Conservation (phyloP, 2,888 invertebrate genomes). For the Cryptocephalus primarius region DNA sequence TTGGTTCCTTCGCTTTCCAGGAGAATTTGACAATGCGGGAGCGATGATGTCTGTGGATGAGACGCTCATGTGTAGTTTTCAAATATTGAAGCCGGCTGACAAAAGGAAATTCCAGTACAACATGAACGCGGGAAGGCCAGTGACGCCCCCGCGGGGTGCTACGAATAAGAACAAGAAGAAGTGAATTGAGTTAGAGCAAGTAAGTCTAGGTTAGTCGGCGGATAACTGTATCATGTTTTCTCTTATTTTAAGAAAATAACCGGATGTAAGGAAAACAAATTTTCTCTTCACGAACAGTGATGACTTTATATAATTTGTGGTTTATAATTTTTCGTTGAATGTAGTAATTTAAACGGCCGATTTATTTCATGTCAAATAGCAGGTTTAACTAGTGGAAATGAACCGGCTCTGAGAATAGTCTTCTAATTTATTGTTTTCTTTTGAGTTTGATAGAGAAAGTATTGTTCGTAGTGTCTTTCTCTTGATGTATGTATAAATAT, state of each 20-base stretch:
- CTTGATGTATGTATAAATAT: too few relatives aligned
- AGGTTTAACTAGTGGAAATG: too few relatives aligned
- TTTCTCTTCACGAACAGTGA: too few relatives aligned
- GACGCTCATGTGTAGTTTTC: constrained; percentile 99
- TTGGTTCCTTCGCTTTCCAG: constrained; percentile 10
- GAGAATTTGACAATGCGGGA: constrained; percentile 74
- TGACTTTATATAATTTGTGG: too few relatives aligned
- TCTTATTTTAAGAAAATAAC: constrained; percentile 1
- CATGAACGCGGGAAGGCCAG: constrained; percentile 89
- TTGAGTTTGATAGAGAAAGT: too few relatives aligned
- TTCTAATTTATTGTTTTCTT: too few relatives aligned
- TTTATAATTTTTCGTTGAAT: too few relatives aligned
- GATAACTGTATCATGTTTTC: constrained; percentile 7
- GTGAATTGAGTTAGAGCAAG: constrained; percentile 44
- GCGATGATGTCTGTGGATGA: constrained; percentile 99
- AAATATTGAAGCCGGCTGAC: constrained; percentile 94
- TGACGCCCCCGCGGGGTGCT: constrained; percentile 93
- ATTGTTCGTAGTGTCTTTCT: too few relatives aligned
- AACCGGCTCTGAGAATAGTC: too few relatives aligned
- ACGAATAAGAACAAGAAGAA: constrained; percentile 92
- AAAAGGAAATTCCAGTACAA: constrained; percentile 96
- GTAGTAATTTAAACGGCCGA: too few relatives aligned
- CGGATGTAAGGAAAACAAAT: too few relatives aligned
- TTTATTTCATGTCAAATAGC: too few relatives aligned
- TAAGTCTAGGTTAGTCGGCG: constrained; percentile 15